These are phyloP conservation scores for Ondatra zibethicus DNA, from an alignment of 2,113 vertebrate genomes.

Conservation along the genomic window DNA sequence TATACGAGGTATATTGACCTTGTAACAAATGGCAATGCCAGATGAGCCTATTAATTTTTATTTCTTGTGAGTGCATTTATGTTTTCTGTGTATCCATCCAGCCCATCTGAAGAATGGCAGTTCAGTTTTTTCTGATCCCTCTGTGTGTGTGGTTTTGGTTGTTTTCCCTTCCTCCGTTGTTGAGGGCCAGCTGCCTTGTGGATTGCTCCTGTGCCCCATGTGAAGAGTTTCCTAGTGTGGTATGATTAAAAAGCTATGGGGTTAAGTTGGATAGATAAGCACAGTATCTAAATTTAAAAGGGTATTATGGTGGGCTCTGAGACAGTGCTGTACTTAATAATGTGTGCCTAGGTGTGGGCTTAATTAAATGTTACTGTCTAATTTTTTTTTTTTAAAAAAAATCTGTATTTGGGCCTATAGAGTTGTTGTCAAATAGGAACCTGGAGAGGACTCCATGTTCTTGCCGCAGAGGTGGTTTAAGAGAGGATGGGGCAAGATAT, in stretches of 20 bases:
- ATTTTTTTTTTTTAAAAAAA: not conserved
- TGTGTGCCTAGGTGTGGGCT: not conserved
- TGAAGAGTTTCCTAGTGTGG: not conserved
- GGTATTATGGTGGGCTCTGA: not conserved
- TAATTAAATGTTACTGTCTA: not conserved
- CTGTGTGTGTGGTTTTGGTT: constrained; percentile 38
- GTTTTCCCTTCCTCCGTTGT: constrained; percentile 35
- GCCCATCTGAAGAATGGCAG: constrained; percentile 9
- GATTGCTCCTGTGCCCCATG: not conserved
- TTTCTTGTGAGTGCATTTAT: not conserved
- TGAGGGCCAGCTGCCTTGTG: not conserved
- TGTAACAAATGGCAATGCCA: not conserved
- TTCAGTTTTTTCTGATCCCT: constrained; percentile 14
- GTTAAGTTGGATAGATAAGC: constrained; percentile 18
- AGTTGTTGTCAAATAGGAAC: not conserved
- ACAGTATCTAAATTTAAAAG: constrained; percentile 4
- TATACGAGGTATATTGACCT: not conserved
- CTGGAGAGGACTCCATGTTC: not conserved
- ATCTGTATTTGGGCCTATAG: not conserved
- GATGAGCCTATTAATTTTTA: not conserved
- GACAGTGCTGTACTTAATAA: not conserved
- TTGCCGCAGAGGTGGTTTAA: not conserved
- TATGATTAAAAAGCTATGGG: constrained; percentile 9
- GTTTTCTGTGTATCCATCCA: not conserved
- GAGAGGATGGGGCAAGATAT: not conserved